phyloP scores from a whole-genome alignment of 64 coral and sea anemone genomes.

The Stylophora pistillata region DNA sequence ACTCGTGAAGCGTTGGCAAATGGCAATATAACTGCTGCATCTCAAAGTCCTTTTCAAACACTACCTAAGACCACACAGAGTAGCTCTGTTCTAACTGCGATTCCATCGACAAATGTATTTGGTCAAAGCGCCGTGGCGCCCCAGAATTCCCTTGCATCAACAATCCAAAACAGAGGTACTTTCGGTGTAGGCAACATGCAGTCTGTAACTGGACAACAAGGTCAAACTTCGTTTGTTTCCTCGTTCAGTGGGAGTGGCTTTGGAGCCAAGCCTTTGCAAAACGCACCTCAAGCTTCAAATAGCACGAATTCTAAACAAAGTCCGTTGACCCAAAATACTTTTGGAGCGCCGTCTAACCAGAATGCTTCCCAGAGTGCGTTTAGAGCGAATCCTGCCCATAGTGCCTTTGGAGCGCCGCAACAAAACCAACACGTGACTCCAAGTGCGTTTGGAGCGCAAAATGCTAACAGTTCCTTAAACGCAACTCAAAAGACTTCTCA shows the following conservation, averaged over 20 bases:
- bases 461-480: background rate
- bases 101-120: background rate
- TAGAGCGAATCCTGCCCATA: background rate
- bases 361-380: slow-evolving; percentile 1
- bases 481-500: background rate
- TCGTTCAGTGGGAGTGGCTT: background rate
- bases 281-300: background rate
- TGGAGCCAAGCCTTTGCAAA: background rate
- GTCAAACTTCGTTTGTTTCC: background rate
- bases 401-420: slow-evolving; percentile 25
- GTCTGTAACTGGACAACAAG: background rate
- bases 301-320: background rate
- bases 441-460: background rate
- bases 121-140: background rate
- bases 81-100: background rate
- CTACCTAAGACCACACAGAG: background rate
- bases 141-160: background rate
- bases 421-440: background rate
- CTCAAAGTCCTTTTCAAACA: slow-evolving; percentile 10
- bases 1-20: background rate
- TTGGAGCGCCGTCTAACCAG: slow-evolving; percentile 25
- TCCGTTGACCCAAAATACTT: slow-evolving; percentile 24
- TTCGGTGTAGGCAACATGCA: slow-evolving; percentile 22
- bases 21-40: background rate
- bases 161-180: background rate